A percentile compares a stretch with the other conserved stretches of the same genome.
phyloP scores from a whole-genome alignment of 2,888 invertebrate species.

The Tenthredo livida region DNA sequence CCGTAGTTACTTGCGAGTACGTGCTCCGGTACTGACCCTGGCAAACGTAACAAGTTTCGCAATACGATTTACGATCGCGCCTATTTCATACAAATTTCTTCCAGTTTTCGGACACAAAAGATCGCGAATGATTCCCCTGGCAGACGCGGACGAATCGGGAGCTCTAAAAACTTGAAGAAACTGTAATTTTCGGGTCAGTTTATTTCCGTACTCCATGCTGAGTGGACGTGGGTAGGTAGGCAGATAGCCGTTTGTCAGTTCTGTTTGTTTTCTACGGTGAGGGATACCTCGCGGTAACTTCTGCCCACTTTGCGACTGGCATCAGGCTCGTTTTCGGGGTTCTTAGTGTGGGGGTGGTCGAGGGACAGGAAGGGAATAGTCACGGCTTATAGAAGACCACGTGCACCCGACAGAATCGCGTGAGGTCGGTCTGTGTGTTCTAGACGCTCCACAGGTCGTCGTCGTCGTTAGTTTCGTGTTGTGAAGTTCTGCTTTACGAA shows the following conservation, averaged over 20 bases:
- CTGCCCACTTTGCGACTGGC: background rate
- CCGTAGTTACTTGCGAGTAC: background rate
- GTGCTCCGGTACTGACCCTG: conserved; percentile 24
- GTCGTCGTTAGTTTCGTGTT: background rate
- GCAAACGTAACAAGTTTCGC: background rate
- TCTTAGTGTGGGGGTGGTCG: background rate
- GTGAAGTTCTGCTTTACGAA: background rate
- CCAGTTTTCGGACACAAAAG: background rate
- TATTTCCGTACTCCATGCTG: conserved; percentile 6
- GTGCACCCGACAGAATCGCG: conserved; percentile 30
- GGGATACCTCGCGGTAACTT: background rate
- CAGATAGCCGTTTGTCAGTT: conserved; percentile 8
- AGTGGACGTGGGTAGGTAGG: background rate
- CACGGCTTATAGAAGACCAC: conserved; percentile 35
- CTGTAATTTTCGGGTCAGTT: conserved; percentile 29
- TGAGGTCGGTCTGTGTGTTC: background rate
- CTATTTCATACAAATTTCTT: background rate
- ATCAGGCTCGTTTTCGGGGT: background rate
- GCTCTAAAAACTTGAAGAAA: conserved; percentile 7
- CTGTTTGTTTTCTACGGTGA: conserved; percentile 26
- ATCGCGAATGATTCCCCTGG: background rate
- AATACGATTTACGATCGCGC: background rate
- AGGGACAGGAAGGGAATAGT: conserved; percentile 48
- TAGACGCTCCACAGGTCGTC: conserved; percentile 34
- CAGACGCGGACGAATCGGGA: background rate